Evolutionary conservation across 64 coral and sea anemone species (phyloP).

Genomic region (Platygyra sinensis): DNA sequence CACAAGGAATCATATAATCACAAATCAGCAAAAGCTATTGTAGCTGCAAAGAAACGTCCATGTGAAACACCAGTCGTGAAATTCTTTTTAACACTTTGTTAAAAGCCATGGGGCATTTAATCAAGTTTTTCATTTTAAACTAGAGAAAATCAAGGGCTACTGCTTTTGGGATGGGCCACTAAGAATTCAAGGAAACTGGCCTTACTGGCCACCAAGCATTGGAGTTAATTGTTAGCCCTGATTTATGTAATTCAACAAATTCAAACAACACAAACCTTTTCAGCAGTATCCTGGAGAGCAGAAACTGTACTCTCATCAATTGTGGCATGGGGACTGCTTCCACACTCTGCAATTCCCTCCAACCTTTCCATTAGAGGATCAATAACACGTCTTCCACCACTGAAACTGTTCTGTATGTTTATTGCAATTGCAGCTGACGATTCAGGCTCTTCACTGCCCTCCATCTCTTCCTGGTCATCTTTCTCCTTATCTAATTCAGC

Average conservation of each 20-base stretch:
- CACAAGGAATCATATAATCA: no score
- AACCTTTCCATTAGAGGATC: not conserved
- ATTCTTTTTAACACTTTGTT: not conserved
- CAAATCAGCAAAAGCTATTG: no score
- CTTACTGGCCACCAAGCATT: no score
- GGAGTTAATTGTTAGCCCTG: no score
- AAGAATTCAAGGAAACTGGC: no score
- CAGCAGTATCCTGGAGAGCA: slow-evolving; percentile 18
- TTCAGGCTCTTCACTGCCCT: not conserved
- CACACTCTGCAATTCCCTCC: slow-evolving; percentile 23
- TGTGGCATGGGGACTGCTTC: slow-evolving; percentile 52
- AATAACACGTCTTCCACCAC: not conserved
- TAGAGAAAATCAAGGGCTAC: slow-evolving; percentile 8
- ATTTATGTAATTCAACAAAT: no score
- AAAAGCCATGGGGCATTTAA: slow-evolving; percentile 1
- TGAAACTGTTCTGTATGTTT: not conserved
- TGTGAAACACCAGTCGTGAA: not conserved
- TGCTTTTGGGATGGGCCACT: not conserved
- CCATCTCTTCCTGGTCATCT: slow-evolving; percentile 42
- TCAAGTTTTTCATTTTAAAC: slow-evolving; percentile 22
- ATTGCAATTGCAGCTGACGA: not conserved
- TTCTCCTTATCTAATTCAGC: slow-evolving; percentile 30
- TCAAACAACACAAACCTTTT: slow-evolving; percentile 18
- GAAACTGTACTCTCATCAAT: slow-evolving; percentile 39
- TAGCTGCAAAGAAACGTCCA: not conserved